Conservation (phyloP, 2,797 vertebrate genomes). For the Enteromius argenteus region DNA sequence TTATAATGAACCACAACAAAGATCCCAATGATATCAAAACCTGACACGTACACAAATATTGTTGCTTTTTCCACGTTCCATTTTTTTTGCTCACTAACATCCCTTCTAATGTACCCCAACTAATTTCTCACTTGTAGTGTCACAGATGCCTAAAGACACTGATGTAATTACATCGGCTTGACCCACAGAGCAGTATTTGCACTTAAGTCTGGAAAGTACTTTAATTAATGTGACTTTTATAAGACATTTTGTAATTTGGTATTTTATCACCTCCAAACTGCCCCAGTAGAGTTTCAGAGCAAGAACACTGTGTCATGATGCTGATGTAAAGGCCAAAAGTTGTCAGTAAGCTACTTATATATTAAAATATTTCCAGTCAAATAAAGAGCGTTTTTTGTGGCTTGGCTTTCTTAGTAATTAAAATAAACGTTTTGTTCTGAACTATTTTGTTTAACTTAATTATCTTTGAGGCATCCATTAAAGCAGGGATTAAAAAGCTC, state of each 20-base stretch:
- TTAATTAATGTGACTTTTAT: constrained; percentile 62
- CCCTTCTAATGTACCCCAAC: background rate
- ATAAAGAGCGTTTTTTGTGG: constrained; percentile 32
- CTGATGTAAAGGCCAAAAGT: constrained; percentile 38
- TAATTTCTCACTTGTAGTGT: constrained; percentile 36
- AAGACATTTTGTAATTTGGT: constrained; percentile 56
- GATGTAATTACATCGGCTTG: constrained; percentile 32
- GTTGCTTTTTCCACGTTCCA: background rate
- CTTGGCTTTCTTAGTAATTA: constrained; percentile 47
- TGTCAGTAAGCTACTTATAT: constrained; percentile 23
- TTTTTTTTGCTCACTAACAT: background rate
- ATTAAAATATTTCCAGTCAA: constrained; percentile 42
- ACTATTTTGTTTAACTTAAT: background rate
- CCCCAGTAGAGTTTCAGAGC: constrained; percentile 29
- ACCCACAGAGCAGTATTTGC: constrained; percentile 26
- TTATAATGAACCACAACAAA: constrained; percentile 8
- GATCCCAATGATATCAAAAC: background rate
- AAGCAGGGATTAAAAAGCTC: background rate
- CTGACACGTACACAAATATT: background rate
- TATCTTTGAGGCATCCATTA: background rate
- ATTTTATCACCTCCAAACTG: constrained; percentile 43
- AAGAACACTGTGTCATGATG: constrained; percentile 26
- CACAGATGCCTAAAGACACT: constrained; percentile 7
- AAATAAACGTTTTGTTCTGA: constrained; percentile 27
- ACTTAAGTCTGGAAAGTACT: constrained; percentile 27